A percentile compares a stretch with the other conserved stretches of the same genome.
Evolutionary conservation across 2,888 invertebrate genomes (phyloP).

Genomic region (Dorcus parallelipipedus): DNA sequence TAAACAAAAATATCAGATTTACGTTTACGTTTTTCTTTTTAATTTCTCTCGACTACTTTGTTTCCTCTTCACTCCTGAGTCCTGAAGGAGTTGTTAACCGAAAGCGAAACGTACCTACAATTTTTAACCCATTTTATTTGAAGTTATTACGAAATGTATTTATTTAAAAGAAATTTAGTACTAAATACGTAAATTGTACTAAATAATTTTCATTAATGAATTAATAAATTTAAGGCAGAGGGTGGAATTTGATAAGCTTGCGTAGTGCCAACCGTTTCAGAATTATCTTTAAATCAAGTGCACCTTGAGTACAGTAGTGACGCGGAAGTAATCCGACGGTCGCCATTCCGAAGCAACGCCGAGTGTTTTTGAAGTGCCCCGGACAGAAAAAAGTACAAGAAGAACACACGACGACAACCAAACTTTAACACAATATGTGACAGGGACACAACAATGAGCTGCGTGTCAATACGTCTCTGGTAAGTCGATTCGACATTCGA

Average conservation of each 20-base stretch:
- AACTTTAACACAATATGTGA: not conserved
- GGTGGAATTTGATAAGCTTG: conserved; percentile 37
- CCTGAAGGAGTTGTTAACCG: no score
- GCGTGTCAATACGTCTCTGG: not conserved
- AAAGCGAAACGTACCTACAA: no score
- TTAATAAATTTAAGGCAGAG: conserved; percentile 5
- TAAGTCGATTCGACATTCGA: not conserved
- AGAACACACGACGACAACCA: no score
- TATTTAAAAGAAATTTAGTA: no score
- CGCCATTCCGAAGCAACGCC: conserved; percentile 1
- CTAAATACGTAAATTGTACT: no score
- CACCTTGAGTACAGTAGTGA: conserved; percentile 26
- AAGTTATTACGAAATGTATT: no score
- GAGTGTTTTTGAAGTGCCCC: not conserved
- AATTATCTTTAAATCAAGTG: conserved; percentile 26
- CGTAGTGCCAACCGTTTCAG: conserved; percentile 23
- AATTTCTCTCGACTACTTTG: no score
- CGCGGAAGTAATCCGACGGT: conserved; percentile 16
- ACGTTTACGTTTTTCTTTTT: no score
- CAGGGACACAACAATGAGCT: not conserved
- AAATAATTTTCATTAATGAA: no score
- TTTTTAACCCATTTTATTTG: no score
- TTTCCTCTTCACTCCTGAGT: no score
- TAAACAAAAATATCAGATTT: no score
- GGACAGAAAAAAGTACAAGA: not conserved